Evolutionary conservation across 2,888 invertebrate genomes (phyloP), one percentile per base, ranked within the genome.

Genomic region (Ethmia dodecea): DNA sequence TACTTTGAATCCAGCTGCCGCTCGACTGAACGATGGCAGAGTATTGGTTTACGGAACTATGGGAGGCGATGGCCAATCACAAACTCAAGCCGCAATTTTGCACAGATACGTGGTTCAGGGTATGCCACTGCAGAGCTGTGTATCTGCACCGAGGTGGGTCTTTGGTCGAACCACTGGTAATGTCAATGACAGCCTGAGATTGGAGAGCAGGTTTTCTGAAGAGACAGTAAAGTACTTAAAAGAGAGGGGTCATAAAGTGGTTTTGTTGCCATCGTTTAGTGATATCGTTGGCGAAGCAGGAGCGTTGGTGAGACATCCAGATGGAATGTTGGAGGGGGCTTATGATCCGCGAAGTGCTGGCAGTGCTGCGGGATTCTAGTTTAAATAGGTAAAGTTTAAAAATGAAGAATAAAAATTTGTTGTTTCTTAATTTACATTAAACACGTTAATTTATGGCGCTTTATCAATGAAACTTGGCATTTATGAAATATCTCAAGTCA

Each of bases 31-130:
- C n/a, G 83, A 83, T 53, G 79, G 81, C n/a, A 63, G 84, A 20
- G 28, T 71, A 3, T 60, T 84, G 52, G 31, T 84, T 15, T 83
- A 80, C 40, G 84, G 84, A 1, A 79, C 80, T 6, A 61, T 69
- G 41, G 84, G 84, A 13, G 84, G 83, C 5, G 81, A 84, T 45
- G 83, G 81, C 0, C 84, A 84, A 37, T 55, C 80, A 3, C 84
- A 84, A 50, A 79, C 73, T 3, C 84, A 84, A 56, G 71, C 83
- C 13, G 72, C 78, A 0, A 61, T 84, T n/a, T 84, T 84, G 35
- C 80, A 84, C 33, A 64, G 80, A 54, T 81, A 84, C 31, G 78
- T 65, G 1, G 57, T 83, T 6, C 81, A 84, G 50, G 64, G 63
- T 4, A 33, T 56, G 10, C 60, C 58, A 8, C 60, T 84, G 29